These are phyloP conservation scores for Ganaspis sp. DNA, from an alignment of 1,140 invertebrate genomes.

Conservation along the genomic window DNA sequence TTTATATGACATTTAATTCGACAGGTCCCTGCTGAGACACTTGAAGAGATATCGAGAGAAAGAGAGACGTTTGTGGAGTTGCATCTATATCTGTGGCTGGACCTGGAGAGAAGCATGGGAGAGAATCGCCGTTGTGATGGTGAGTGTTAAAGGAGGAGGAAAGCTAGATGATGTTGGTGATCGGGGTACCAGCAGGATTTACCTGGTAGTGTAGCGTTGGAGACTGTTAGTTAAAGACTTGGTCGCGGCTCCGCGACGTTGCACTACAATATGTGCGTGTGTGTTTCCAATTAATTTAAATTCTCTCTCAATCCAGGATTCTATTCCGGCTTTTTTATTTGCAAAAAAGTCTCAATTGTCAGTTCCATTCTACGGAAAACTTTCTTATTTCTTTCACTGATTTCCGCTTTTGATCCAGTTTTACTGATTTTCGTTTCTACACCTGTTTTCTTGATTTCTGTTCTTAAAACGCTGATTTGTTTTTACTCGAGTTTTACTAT, in stretches of 20 bases:
- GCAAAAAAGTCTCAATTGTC: not conserved
- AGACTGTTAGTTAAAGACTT: constrained; percentile 13
- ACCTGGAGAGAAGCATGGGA: not conserved
- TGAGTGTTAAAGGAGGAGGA: constrained; percentile 49
- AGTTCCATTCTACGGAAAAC: no score
- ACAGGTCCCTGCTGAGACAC: not conserved
- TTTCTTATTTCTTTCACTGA: no score
- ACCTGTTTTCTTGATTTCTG: no score
- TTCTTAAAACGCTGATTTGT: no score
- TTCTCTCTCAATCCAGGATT: not conserved
- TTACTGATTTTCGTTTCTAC: no score
- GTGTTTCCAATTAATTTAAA: constrained; percentile 39
- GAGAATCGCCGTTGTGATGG: constrained; percentile 41
- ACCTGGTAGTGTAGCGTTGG: constrained; percentile 47
- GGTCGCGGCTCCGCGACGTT: constrained; percentile 40
- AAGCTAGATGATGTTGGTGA: constrained; percentile 55
- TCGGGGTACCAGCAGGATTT: constrained; percentile 54
- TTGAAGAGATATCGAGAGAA: constrained; percentile 32
- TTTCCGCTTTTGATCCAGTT: no score
- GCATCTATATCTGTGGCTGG: not conserved
- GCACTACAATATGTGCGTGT: constrained; percentile 44
- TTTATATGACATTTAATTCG: constrained; percentile 7
- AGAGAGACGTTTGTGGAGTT: not conserved
- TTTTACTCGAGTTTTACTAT: no score
- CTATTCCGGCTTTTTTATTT: not conserved